phyloP scores from a whole-genome alignment of 2,113 vertebrate species.

The Nesogale talazaci region DNA sequence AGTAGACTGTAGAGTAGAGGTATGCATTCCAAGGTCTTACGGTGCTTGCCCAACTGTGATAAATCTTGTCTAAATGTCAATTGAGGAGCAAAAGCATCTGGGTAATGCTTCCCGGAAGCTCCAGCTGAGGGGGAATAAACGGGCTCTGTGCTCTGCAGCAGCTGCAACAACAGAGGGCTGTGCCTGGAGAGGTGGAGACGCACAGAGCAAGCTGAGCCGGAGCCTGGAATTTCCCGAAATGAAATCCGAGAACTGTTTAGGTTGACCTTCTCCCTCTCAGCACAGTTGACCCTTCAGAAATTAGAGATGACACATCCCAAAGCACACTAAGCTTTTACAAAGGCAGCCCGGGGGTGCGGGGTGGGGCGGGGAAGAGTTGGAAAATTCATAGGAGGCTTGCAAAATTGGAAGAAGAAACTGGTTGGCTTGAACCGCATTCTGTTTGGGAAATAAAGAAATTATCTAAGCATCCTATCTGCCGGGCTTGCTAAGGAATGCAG shows the following conservation, averaged over 20 bases:
- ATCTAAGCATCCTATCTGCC: constrained; percentile 59
- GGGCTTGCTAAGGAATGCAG: constrained; percentile 57
- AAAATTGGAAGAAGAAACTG: constrained; percentile 40
- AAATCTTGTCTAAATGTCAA: constrained; percentile 42
- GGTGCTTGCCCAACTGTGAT: background rate
- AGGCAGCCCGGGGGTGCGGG: constrained; percentile 35
- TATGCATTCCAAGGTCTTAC: background rate
- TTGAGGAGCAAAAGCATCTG: constrained; percentile 68
- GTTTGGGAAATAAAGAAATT: constrained; percentile 34
- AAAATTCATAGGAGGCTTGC: constrained; percentile 56
- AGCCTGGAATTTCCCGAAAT: constrained; percentile 79
- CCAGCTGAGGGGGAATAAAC: constrained; percentile 80
- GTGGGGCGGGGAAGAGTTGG: background rate
- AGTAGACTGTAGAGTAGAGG: background rate
- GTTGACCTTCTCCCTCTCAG: constrained; percentile 79
- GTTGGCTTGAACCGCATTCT: constrained; percentile 43
- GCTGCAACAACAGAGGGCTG: constrained; percentile 84
- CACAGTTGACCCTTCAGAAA: constrained; percentile 76
- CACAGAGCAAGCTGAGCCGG: constrained; percentile 58
- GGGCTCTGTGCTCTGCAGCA: constrained; percentile 78
- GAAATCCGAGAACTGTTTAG: constrained; percentile 76
- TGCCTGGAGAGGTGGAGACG: constrained; percentile 42
- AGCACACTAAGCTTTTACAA: constrained; percentile 70
- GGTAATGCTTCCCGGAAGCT: constrained; percentile 79
- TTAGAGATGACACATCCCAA: constrained; percentile 67